phyloP scores from a whole-genome alignment of 2,888 invertebrate species.

The Phaedon cochleariae region DNA sequence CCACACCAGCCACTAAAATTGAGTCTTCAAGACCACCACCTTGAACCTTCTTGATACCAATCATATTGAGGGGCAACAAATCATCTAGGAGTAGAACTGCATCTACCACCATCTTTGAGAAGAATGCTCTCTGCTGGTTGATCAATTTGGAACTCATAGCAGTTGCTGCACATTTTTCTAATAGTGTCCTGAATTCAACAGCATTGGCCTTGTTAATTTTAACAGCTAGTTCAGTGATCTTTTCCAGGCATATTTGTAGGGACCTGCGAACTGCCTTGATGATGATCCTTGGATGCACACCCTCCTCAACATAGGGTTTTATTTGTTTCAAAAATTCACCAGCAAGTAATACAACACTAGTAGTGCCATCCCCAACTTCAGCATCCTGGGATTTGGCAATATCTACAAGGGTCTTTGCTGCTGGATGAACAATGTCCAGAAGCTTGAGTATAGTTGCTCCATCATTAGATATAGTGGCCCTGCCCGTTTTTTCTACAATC shows the following conservation, averaged over 20 bases:
- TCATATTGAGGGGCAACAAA: slow-evolving; percentile 95
- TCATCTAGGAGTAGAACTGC: slow-evolving; percentile 92
- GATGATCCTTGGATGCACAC: slow-evolving; percentile 92
- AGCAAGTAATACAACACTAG: slow-evolving; percentile 94
- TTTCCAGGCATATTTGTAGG: slow-evolving; percentile 80
- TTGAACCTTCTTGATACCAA: slow-evolving; percentile 91
- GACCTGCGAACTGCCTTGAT: slow-evolving; percentile 90
- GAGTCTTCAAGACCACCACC: slow-evolving; percentile 89
- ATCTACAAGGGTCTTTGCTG: slow-evolving; percentile 96
- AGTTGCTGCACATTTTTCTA: slow-evolving; percentile 93
- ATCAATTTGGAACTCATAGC: slow-evolving; percentile 98
- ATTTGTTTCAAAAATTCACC: slow-evolving; percentile 95
- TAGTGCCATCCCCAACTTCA: slow-evolving; percentile 99
- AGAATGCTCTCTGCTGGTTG: slow-evolving; percentile 94
- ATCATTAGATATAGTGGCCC: slow-evolving; percentile 98
- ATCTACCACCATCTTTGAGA: slow-evolving; percentile 97
- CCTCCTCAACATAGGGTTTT: slow-evolving; percentile 96
- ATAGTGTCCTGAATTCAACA: slow-evolving; percentile 70
- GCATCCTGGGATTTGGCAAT: slow-evolving; percentile 99
- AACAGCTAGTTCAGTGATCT: slow-evolving; percentile 84
- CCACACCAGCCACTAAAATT: slow-evolving; percentile 89
- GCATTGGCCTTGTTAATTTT: slow-evolving; percentile 74
- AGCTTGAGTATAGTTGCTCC: slow-evolving; percentile 99
- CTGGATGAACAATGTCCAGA: slow-evolving; percentile 97
- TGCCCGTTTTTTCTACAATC: slow-evolving; percentile 89